These are phyloP conservation scores for Anorthoa munda DNA, from an alignment of 2,888 invertebrate species.

Conservation along the genomic window DNA sequence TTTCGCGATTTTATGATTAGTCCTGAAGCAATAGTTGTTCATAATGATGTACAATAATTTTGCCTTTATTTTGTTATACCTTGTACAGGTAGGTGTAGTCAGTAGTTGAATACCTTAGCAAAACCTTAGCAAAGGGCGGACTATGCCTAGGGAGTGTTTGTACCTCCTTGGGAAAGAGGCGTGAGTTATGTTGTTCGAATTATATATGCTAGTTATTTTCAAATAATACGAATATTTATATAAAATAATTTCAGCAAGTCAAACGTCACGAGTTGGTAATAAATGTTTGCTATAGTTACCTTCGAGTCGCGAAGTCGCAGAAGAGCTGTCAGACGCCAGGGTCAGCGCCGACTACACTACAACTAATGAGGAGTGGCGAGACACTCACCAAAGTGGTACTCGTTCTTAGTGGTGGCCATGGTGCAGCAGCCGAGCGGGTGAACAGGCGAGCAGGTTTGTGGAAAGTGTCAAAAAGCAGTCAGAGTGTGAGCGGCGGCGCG, in stretches of 20 bases:
- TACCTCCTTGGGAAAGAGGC: neutral
- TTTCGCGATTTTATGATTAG: too few relatives aligned
- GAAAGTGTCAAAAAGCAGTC: conserved; percentile 37
- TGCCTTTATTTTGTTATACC: too few relatives aligned
- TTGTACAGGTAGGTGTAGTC: too few relatives aligned
- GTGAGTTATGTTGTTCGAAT: neutral
- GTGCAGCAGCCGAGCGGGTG: conserved; percentile 66
- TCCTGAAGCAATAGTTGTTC: too few relatives aligned
- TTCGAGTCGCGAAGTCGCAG: neutral
- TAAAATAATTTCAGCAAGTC: conserved; percentile 5
- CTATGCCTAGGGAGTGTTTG: too few relatives aligned
- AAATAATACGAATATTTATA: neutral
- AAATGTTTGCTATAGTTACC: conserved; percentile 33
- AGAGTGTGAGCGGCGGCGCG: conserved; percentile 59
- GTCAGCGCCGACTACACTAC: conserved; percentile 4
- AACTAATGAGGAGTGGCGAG: conserved; percentile 7
- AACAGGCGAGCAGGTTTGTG: conserved; percentile 63
- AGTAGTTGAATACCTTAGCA: too few relatives aligned
- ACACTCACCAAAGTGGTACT: conserved; percentile 86
- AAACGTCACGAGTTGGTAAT: conserved; percentile 28
- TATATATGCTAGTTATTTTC: neutral
- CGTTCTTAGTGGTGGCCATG: conserved; percentile 79
- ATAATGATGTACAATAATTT: too few relatives aligned
- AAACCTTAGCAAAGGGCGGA: neutral
- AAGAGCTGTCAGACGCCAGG: neutral